Percentiles rank a stretch among this genome's conserved stretches.
These are phyloP conservation scores for Tenthredo amoena DNA, from an alignment of 2,888 invertebrate genomes.

Conservation along the genomic window DNA sequence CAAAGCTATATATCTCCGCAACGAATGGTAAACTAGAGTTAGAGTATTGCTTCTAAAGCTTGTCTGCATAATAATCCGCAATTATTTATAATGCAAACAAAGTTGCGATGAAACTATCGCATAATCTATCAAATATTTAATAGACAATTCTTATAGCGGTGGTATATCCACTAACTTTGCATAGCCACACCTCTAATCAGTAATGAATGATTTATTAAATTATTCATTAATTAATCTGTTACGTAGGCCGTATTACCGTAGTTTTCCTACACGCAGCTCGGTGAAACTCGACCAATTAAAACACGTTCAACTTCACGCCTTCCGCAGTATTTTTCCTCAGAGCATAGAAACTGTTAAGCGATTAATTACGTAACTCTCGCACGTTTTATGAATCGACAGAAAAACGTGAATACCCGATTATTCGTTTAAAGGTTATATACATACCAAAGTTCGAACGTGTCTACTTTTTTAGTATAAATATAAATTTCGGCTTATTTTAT, in stretches of 20 bases:
- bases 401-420: background rate
- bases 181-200: slow-evolving; percentile 5
- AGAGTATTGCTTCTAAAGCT: background rate
- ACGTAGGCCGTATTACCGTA: background rate
- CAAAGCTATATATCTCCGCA: background rate
- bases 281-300: background rate
- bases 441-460: background rate
- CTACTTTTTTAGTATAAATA: background rate
- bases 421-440: background rate
- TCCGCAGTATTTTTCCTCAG: background rate
- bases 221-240: slow-evolving; percentile 25
- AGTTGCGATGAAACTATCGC: background rate
- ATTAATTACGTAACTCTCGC: background rate
- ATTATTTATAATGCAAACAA: slow-evolving; percentile 1
- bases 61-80: background rate
- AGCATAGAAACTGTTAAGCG: slow-evolving; percentile 7
- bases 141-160: background rate
- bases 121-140: background rate
- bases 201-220: background rate
- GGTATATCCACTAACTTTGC: background rate
- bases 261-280: background rate
- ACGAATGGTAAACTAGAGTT: background rate
- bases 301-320: background rate
- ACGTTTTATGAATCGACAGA: background rate
- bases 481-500: background rate